Evolutionary conservation across 2,113 vertebrate species (phyloP).

Genomic region (Amphiprion percula): DNA sequence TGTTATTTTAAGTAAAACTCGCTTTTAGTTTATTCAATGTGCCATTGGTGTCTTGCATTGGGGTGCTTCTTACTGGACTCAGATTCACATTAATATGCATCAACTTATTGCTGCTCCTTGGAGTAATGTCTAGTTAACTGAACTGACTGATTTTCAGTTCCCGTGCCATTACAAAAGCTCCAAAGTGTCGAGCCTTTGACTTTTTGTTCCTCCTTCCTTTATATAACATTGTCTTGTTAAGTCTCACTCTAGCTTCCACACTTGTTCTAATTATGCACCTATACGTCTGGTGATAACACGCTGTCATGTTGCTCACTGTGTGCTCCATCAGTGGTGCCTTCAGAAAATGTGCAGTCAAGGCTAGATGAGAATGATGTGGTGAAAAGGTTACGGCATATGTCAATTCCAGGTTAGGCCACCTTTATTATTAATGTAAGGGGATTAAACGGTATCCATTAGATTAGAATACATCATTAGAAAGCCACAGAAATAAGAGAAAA

Average conservation of each 20-base stretch:
- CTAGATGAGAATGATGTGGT: not conserved
- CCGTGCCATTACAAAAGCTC: not conserved
- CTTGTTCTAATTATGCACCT: conserved; percentile 53
- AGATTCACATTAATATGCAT: conserved; percentile 5
- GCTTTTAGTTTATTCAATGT: too few relatives aligned
- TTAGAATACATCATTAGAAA: conserved; percentile 7
- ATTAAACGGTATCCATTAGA: conserved; percentile 2
- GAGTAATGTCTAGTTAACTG: not conserved
- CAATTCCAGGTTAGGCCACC: not conserved
- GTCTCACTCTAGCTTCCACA: conserved; percentile 37
- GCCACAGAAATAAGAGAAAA: conserved; percentile 9
- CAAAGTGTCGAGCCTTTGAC: not conserved
- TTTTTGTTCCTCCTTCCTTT: conserved; percentile 9
- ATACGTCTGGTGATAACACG: conserved; percentile 37
- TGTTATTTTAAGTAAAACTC: too few relatives aligned
- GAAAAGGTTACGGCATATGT: conserved; percentile 13
- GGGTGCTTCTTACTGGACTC: too few relatives aligned
- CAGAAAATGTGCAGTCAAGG: conserved; percentile 1
- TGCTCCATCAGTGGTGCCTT: conserved; percentile 29
- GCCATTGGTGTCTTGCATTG: too few relatives aligned
- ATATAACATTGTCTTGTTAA: conserved; percentile 33
- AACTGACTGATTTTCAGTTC: conserved; percentile 2
- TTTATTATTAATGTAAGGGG: conserved; percentile 2
- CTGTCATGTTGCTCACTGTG: conserved; percentile 26
- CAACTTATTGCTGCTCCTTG: not conserved